phyloP scores from a whole-genome alignment of 1,140 invertebrate species.

The Chelonus insularis region DNA sequence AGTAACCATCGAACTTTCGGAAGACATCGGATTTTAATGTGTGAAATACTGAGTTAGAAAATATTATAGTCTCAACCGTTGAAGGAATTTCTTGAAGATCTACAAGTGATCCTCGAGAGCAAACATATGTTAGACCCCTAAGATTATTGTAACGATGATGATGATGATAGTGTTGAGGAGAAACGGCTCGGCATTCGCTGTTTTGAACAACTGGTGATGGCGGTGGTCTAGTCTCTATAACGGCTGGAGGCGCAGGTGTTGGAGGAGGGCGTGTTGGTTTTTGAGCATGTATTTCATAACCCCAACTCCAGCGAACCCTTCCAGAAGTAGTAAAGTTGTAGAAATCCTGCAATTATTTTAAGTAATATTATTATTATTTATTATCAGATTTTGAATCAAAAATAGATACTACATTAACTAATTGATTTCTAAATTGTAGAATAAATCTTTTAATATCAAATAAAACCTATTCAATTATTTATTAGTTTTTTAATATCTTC shows the following conservation, averaged over 20 bases:
- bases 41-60: constrained; percentile 32
- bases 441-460: no score
- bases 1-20: constrained; percentile 36
- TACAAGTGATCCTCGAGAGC: constrained; percentile 22
- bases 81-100: constrained; percentile 31
- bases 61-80: constrained; percentile 29
- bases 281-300: constrained; percentile 2
- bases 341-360: neutral
- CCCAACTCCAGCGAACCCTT: constrained; percentile 15
- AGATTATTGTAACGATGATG: constrained; percentile 21
- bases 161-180: constrained; percentile 12
- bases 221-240: constrained; percentile 3
- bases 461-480: no score
- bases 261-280: constrained; percentile 15
- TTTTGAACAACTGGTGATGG: constrained; percentile 12
- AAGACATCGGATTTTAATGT: constrained; percentile 29
- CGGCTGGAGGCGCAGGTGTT: constrained; percentile 3
- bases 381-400: no score
- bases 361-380: neutral
- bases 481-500: no score
- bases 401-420: no score
- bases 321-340: constrained; percentile 20
- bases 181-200: constrained; percentile 26
- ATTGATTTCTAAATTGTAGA: no score
- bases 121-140: constrained; percentile 20